Conservation (phyloP, 2,888 invertebrate genomes). For the Amphiduros pacificus region DNA sequence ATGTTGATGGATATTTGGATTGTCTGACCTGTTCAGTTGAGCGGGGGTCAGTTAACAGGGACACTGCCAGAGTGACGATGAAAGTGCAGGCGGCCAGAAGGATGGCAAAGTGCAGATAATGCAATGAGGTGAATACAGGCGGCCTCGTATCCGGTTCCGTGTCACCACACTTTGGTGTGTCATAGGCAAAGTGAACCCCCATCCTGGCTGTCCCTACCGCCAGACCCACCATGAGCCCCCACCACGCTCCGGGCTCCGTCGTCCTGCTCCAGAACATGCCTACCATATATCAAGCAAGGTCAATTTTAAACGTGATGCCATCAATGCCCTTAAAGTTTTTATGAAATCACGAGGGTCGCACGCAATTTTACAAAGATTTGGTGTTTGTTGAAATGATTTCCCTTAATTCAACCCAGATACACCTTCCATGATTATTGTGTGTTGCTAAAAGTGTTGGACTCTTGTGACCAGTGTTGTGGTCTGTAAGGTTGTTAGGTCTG, state of each 20-base stretch:
- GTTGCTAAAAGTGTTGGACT: no score
- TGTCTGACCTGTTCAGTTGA: slow-evolving; percentile 3
- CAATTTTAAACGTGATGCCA: no score
- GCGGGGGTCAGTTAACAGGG: not conserved
- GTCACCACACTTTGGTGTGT: slow-evolving; percentile 50
- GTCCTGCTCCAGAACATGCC: slow-evolving; percentile 39
- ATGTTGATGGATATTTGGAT: no score
- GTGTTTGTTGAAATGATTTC: no score
- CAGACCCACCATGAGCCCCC: slow-evolving; percentile 56
- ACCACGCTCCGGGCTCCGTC: slow-evolving; percentile 54
- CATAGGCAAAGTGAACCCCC: slow-evolving; percentile 51
- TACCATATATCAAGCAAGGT: no score
- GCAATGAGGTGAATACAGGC: slow-evolving; percentile 39
- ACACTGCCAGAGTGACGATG: slow-evolving; percentile 39
- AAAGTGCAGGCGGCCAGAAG: slow-evolving; percentile 42
- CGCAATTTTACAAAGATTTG: no score
- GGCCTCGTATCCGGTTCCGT: slow-evolving; percentile 27
- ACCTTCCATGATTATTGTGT: no score
- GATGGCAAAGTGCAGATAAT: slow-evolving; percentile 53
- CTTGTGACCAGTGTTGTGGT: no score
- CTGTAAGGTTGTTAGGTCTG: no score
- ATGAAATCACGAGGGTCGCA: no score
- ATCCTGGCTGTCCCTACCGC: slow-evolving; percentile 53
- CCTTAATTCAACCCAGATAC: no score
- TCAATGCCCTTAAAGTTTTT: no score